Evolutionary conservation across 2,797 vertebrate species (phyloP).

Genomic region (Potorous gilbertii): DNA sequence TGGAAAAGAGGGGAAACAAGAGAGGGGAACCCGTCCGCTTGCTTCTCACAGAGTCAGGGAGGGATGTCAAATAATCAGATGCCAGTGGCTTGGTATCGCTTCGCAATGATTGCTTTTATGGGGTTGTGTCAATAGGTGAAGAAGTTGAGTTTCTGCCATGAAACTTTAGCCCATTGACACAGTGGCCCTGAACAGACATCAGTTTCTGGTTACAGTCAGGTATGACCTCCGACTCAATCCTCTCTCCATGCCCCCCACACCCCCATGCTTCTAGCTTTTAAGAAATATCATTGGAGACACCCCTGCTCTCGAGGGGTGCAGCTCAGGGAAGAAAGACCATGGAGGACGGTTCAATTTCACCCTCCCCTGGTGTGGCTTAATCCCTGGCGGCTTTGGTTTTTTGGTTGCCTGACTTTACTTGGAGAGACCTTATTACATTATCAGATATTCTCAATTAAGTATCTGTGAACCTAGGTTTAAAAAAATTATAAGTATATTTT

Average conservation of each 20-base stretch:
- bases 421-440: neutral
- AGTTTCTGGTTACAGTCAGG: constrained; percentile 74
- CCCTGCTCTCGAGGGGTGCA: neutral
- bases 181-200: constrained; percentile 56
- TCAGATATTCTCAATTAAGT: neutral
- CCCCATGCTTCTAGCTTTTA: neutral
- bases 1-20: constrained; percentile 68
- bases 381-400: neutral
- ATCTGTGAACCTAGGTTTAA: neutral
- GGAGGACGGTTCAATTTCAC: neutral
- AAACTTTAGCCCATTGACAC: constrained; percentile 78
- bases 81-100: constrained; percentile 76
- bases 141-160: constrained; percentile 62
- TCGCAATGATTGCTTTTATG: constrained; percentile 69
- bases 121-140: constrained; percentile 71
- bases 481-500: neutral
- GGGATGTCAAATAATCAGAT: constrained; percentile 77
- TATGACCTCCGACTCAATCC: constrained; percentile 62
- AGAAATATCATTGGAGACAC: neutral
- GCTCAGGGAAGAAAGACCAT: neutral
- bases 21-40: constrained; percentile 64
- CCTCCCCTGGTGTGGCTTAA: neutral
- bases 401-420: neutral
- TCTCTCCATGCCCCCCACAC: neutral
- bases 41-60: neutral